Percentiles rank a stretch among this genome's conserved stretches.
These are phyloP conservation scores for Psilanteris sp. DNA, from an alignment of 1,140 invertebrate species.

Conservation along the genomic window DNA sequence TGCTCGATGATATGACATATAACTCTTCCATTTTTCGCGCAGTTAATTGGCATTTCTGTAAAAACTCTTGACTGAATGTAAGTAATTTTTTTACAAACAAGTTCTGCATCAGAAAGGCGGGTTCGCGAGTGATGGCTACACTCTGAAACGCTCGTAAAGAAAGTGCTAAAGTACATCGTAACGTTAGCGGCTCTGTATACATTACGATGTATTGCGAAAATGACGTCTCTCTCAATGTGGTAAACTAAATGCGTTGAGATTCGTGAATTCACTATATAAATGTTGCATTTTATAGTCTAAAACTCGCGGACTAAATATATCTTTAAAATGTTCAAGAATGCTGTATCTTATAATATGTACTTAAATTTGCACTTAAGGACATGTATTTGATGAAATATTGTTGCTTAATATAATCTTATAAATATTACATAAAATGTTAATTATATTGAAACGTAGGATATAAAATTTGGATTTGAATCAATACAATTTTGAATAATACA, in stretches of 20 bases:
- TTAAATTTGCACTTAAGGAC: too few relatives aligned
- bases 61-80: slow-evolving; percentile 11
- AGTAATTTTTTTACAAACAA: slow-evolving; percentile 29
- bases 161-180: slow-evolving; percentile 55
- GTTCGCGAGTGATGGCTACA: slow-evolving; percentile 26
- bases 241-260: slow-evolving; percentile 15
- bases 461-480: too few relatives aligned
- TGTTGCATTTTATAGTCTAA: not conserved
- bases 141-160: slow-evolving; percentile 44
- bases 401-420: too few relatives aligned
- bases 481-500: too few relatives aligned
- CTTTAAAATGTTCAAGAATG: too few relatives aligned
- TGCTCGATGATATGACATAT: not conserved
- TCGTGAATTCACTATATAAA: slow-evolving; percentile 1
- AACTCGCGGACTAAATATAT: too few relatives aligned
- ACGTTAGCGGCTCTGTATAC: slow-evolving; percentile 28
- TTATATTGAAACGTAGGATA: too few relatives aligned
- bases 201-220: slow-evolving; percentile 33
- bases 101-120: slow-evolving; percentile 31
- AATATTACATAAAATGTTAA: too few relatives aligned
- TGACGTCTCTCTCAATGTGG: slow-evolving; percentile 12
- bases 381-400: too few relatives aligned
- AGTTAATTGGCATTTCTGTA: slow-evolving; percentile 9
- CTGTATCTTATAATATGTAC: too few relatives aligned
- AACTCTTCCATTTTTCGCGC: slow-evolving; percentile 4